A percentile compares a stretch with the other conserved stretches of the same genome.
Conservation (phyloP, 2,888 invertebrate genomes). For the Fragum whitleyi region DNA sequence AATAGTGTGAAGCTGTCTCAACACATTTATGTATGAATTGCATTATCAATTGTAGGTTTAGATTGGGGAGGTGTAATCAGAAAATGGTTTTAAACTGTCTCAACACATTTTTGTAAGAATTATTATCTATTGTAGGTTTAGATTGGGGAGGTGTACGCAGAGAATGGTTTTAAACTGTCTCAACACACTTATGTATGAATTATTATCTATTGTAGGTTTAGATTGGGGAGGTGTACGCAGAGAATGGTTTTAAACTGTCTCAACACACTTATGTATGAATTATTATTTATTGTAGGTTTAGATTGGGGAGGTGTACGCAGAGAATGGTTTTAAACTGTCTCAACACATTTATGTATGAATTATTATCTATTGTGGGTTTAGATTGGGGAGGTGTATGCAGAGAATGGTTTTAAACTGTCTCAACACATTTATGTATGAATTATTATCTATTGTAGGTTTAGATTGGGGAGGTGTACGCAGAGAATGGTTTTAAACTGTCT, state of each 20-base stretch:
- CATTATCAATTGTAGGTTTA: too few relatives aligned
- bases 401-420: too few relatives aligned
- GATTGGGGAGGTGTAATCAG: too few relatives aligned
- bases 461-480: conserved; percentile 97
- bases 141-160: too few relatives aligned
- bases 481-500: conserved; percentile 97
- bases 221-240: conserved; percentile 97
- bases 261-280: conserved; percentile 92
- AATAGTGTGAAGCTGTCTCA: conserved; percentile 97
- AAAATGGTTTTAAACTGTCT: too few relatives aligned
- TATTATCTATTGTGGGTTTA: conserved; percentile 87
- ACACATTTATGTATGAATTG: conserved; percentile 93
- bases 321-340: conserved; percentile 97
- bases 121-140: conserved; percentile 87
- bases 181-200: too few relatives aligned
- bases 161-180: too few relatives aligned
- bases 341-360: conserved; percentile 89
- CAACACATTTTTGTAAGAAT: too few relatives aligned
- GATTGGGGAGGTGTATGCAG: too few relatives aligned
- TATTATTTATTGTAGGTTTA: conserved; percentile 88
- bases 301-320: conserved; percentile 97
- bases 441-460: conserved; percentile 88
- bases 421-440: too few relatives aligned
- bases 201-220: conserved; percentile 88
- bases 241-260: conserved; percentile 97